A percentile compares a stretch with the other conserved stretches of the same genome.
Conservation (phyloP, 1,140 invertebrate species). For the Leptoteleia sp. region DNA sequence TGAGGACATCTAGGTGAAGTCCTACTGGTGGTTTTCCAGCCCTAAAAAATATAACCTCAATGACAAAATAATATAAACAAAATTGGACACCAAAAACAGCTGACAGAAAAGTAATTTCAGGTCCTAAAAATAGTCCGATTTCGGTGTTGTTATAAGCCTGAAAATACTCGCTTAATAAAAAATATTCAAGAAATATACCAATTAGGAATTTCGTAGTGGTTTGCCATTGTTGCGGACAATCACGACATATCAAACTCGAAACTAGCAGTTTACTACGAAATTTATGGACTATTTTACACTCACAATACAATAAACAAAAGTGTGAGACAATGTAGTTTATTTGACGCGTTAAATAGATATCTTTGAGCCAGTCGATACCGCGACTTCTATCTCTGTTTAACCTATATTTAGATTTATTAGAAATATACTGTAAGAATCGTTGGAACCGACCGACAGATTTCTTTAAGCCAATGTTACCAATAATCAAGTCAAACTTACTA, state of each 20-base stretch:
- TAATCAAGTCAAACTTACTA: too few relatives aligned
- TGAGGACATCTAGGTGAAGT: constrained; percentile 97
- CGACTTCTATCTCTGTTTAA: neutral
- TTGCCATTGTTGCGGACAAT: constrained; percentile 84
- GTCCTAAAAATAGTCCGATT: constrained; percentile 4
- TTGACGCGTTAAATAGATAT: constrained; percentile 7
- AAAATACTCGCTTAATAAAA: too few relatives aligned
- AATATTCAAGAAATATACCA: constrained; percentile 89
- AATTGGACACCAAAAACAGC: too few relatives aligned
- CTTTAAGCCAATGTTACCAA: too few relatives aligned
- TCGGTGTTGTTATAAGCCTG: neutral
- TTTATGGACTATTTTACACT: too few relatives aligned
- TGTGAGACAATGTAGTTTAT: neutral
- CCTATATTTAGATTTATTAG: constrained; percentile 12
- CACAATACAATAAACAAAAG: too few relatives aligned
- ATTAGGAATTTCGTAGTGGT: constrained; percentile 92
- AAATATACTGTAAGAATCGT: too few relatives aligned
- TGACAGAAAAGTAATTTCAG: too few relatives aligned
- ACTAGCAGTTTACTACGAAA: too few relatives aligned
- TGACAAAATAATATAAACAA: too few relatives aligned
- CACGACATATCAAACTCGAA: constrained; percentile 29
- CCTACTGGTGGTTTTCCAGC: constrained; percentile 98
- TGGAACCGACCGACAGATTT: too few relatives aligned
- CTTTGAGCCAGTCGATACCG: neutral
- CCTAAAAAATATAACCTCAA: constrained; percentile 84